Evolutionary conservation across 1,140 invertebrate species (phyloP).

Genomic region (Drosophila subpulchrella): DNA sequence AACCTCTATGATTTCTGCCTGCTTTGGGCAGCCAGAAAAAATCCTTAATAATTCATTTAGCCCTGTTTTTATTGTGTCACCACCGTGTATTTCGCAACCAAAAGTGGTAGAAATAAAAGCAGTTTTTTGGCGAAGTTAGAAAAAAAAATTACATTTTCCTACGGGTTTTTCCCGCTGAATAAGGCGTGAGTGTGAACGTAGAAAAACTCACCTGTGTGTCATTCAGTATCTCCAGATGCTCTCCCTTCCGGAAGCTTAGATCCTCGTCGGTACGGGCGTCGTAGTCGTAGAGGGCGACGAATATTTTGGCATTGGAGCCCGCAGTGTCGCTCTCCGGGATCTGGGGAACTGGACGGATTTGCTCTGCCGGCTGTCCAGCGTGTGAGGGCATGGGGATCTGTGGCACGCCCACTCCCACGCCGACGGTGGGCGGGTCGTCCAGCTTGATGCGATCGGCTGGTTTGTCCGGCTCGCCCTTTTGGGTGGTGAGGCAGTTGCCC

Average conservation of each 20-base stretch:
- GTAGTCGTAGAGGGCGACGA: conserved; percentile 99
- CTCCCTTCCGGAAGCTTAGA: conserved; percentile 98
- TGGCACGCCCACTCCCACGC: conserved; percentile 66
- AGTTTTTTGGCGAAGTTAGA: too few relatives aligned
- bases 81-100: too few relatives aligned
- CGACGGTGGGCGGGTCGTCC: conserved; percentile 67
- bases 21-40: too few relatives aligned
- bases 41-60: too few relatives aligned
- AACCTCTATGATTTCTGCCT: too few relatives aligned
- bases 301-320: conserved; percentile 92
- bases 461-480: conserved; percentile 78
- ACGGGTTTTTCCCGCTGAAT: too few relatives aligned
- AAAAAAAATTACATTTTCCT: too few relatives aligned
- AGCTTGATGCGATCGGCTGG: conserved; percentile 68
- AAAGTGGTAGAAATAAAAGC: too few relatives aligned
- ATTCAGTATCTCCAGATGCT: conserved; percentile 98
- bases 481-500: conserved; percentile 83
- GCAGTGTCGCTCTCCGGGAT: conserved; percentile 88
- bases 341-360: conserved; percentile 84
- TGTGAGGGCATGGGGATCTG: conserved; percentile 62
- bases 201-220: conserved; percentile 92
- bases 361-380: conserved; percentile 77
- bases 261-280: conserved; percentile 99
- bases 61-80: too few relatives aligned
- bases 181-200: conserved; percentile 16